A percentile compares a stretch with the other conserved stretches of the same genome.
Evolutionary conservation across 2,797 vertebrate species (phyloP).

Genomic region (Myoxocephalus aenaeus): DNA sequence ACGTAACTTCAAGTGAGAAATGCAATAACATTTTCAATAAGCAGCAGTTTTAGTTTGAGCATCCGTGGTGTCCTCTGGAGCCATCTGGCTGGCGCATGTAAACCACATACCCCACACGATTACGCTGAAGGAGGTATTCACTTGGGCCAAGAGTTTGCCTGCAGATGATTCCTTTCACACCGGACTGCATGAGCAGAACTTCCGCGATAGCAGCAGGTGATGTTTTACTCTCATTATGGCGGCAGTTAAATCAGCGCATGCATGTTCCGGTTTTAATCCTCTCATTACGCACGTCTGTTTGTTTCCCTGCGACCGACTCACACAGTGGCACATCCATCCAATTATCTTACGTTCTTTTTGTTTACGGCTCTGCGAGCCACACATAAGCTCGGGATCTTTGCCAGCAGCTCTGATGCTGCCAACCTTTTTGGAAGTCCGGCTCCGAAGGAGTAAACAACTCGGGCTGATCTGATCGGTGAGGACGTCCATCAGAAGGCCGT

Average conservation of each 20-base stretch:
- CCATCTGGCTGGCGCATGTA: constrained; percentile 28
- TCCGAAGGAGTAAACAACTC: constrained; percentile 55
- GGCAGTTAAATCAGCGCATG: constrained; percentile 32
- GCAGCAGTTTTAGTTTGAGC: constrained; percentile 25
- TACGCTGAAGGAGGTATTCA: constrained; percentile 32
- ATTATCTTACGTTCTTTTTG: constrained; percentile 39
- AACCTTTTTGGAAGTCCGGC: constrained; percentile 35
- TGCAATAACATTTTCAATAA: constrained; percentile 39
- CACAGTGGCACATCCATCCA: constrained; percentile 51
- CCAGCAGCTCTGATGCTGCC: constrained; percentile 42
- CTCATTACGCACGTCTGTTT: constrained; percentile 29
- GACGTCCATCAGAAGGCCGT: constrained; percentile 23
- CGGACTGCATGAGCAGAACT: constrained; percentile 11
- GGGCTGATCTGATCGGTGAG: constrained; percentile 24
- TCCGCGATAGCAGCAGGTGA: constrained; percentile 43
- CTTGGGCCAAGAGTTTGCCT: constrained; percentile 47
- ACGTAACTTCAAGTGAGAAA: constrained; percentile 40
- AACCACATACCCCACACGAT: constrained; percentile 58
- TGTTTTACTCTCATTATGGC: constrained; percentile 28
- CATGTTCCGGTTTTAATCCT: constrained; percentile 29
- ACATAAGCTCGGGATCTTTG: constrained; percentile 23
- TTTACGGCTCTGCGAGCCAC: constrained; percentile 47
- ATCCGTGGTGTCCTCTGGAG: constrained; percentile 43
- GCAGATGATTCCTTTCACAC: constrained; percentile 45
- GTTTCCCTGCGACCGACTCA: constrained; percentile 25